A percentile compares a stretch with the other conserved stretches of the same genome.
phyloP scores from a whole-genome alignment of 2,888 invertebrate genomes.

The Apantesis nais region DNA sequence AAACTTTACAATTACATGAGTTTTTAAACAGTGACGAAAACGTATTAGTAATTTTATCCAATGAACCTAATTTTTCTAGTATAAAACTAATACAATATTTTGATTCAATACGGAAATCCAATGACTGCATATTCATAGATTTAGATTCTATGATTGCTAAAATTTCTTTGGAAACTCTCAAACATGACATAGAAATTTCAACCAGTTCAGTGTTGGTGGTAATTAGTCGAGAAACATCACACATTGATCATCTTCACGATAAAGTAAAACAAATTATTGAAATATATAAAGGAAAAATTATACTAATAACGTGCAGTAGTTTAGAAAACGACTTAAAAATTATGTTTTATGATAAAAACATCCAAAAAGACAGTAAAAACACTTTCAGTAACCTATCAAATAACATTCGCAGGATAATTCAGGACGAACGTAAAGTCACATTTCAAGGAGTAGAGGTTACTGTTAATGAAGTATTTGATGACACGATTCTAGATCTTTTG shows the following conservation, averaged over 20 bases:
- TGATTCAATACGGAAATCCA: conserved; percentile 3
- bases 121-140: conserved; percentile 28
- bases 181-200: conserved; percentile 17
- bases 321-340: conserved; percentile 2
- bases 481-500: conserved; percentile 20
- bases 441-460: conserved; percentile 31
- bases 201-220: conserved; percentile 18
- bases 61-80: conserved; percentile 28
- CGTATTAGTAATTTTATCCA: conserved; percentile 19
- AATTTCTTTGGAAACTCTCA: conserved; percentile 28
- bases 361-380: conserved; percentile 17
- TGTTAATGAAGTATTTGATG: conserved; percentile 13
- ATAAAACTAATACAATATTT: conserved; percentile 37
- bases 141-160: conserved; percentile 23
- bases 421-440: conserved; percentile 24
- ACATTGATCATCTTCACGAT: neutral
- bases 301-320: conserved; percentile 20
- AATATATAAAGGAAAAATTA: conserved; percentile 25
- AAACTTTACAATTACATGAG: conserved; percentile 13
- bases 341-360: neutral
- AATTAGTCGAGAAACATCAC: neutral
- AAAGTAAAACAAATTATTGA: conserved; percentile 1
- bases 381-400: conserved; percentile 23
- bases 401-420: conserved; percentile 18
- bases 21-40: conserved; percentile 18